Conservation (phyloP, 2,888 invertebrate genomes). For the Dolichomitus sp. region DNA sequence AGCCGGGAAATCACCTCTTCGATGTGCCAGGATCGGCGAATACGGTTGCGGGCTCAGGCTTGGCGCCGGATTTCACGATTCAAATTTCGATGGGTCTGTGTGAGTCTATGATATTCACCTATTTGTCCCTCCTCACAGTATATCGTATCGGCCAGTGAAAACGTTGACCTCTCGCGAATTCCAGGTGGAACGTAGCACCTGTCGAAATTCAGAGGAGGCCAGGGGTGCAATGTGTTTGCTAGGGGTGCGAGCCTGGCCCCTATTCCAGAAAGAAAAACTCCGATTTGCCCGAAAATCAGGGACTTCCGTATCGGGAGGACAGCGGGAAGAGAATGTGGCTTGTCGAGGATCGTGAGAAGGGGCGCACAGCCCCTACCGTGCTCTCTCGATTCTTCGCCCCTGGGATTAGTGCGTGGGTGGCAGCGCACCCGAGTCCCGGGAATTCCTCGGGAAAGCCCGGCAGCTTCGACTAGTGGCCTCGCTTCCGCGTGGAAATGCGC, state of each 20-base stretch:
- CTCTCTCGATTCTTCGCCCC: slow-evolving; percentile 17
- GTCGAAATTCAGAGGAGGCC: slow-evolving; percentile 22
- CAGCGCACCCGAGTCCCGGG: slow-evolving; percentile 43
- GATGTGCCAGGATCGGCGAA: neutral
- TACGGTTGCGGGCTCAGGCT: neutral
- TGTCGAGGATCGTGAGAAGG: neutral
- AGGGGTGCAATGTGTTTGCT: neutral
- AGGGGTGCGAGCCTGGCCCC: slow-evolving; percentile 63
- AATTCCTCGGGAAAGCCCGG: slow-evolving; percentile 50
- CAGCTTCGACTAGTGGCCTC: neutral
- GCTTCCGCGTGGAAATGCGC: slow-evolving; percentile 77
- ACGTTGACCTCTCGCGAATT: neutral
- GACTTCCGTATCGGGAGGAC: slow-evolving; percentile 79
- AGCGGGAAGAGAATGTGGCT: slow-evolving; percentile 69
- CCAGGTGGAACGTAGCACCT: slow-evolving; percentile 28
- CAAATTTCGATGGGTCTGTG: neutral
- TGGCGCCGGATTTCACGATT: slow-evolving; percentile 1
- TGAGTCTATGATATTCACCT: neutral
- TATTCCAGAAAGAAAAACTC: slow-evolving; percentile 77
- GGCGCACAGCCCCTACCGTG: slow-evolving; percentile 47
- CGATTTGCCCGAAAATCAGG: slow-evolving; percentile 83
- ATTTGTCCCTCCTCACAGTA: neutral
- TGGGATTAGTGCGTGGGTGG: slow-evolving; percentile 46
- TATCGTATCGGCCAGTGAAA: neutral
- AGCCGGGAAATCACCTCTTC: slow-evolving; percentile 9